These are phyloP conservation scores for Nomada goodeniana DNA, from an alignment of 2,888 invertebrate genomes.

Conservation along the genomic window DNA sequence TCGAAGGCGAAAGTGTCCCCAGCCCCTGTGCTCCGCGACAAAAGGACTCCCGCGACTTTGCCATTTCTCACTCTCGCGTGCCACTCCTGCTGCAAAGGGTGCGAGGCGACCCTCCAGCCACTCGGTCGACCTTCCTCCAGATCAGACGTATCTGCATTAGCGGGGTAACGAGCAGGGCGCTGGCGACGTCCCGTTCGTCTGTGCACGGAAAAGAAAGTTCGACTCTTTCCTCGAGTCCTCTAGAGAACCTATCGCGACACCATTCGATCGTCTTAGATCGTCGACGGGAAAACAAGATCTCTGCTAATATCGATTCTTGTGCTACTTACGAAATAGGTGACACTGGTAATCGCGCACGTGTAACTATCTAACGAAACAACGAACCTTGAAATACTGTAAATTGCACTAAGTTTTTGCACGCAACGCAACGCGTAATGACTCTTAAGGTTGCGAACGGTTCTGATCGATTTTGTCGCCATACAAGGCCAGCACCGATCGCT, in stretches of 20 bases:
- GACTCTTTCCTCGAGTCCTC: not conserved
- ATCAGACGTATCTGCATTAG: slow-evolving; percentile 49
- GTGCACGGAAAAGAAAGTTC: not conserved
- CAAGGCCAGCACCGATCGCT: slow-evolving; percentile 28
- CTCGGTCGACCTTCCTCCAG: slow-evolving; percentile 26
- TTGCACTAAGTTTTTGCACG: not conserved
- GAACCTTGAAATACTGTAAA: slow-evolving; percentile 8
- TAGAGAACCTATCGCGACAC: not conserved
- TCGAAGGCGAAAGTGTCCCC: slow-evolving; percentile 29
- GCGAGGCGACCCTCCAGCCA: slow-evolving; percentile 17
- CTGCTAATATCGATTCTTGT: not conserved
- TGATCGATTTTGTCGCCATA: slow-evolving; percentile 39
- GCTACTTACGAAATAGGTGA: not conserved
- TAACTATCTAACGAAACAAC: not conserved
- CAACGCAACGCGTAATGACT: slow-evolving; percentile 24
- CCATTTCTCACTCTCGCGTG: slow-evolving; percentile 39
- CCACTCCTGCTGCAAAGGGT: slow-evolving; percentile 19
- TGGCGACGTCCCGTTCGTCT: not conserved
- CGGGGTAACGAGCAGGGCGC: slow-evolving; percentile 28
- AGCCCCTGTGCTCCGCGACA: slow-evolving; percentile 30
- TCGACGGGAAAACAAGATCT: too few species aligned
- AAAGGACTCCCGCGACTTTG: slow-evolving; percentile 44
- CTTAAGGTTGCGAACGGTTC: slow-evolving; percentile 31
- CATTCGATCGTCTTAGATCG: not conserved
- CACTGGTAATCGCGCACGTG: not conserved